phyloP scores from a whole-genome alignment of 2,797 vertebrate genomes.

The Oophaga sylvatica region DNA sequence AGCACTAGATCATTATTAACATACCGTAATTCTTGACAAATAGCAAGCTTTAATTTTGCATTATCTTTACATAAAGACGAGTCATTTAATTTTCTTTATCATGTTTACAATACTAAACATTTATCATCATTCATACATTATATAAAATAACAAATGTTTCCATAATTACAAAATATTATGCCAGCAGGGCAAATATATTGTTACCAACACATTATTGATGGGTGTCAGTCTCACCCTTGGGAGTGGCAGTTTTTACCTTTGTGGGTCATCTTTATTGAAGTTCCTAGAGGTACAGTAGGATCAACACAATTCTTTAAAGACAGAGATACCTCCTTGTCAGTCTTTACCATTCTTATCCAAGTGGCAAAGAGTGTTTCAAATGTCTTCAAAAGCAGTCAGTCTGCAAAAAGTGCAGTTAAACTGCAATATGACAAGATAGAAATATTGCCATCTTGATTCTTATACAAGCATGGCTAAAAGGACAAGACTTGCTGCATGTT shows the following conservation, averaged over 20 bases:
- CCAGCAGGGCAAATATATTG: neutral
- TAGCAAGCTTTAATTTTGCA: conserved; percentile 1
- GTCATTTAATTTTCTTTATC: neutral
- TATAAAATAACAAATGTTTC: conserved; percentile 45
- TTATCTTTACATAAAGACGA: neutral
- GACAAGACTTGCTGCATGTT: neutral
- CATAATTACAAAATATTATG: conserved; percentile 42
- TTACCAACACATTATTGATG: neutral
- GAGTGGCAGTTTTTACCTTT: neutral
- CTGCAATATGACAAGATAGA: neutral
- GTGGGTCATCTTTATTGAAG: neutral
- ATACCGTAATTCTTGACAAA: neutral
- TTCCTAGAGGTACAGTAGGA: no score
- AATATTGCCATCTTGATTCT: neutral
- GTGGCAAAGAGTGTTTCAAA: neutral
- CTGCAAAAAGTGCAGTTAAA: neutral
- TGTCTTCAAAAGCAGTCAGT: neutral
- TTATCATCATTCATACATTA: conserved; percentile 31
- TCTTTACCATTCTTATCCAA: neutral
- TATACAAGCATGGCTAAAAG: neutral
- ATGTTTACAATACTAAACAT: conserved; percentile 4
- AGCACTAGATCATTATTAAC: neutral
- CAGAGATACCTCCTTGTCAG: neutral
- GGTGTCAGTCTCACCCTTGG: neutral
- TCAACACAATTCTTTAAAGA: neutral